Conservation (phyloP, 2,888 invertebrate species). For the Tetrapedia diversipes region DNA sequence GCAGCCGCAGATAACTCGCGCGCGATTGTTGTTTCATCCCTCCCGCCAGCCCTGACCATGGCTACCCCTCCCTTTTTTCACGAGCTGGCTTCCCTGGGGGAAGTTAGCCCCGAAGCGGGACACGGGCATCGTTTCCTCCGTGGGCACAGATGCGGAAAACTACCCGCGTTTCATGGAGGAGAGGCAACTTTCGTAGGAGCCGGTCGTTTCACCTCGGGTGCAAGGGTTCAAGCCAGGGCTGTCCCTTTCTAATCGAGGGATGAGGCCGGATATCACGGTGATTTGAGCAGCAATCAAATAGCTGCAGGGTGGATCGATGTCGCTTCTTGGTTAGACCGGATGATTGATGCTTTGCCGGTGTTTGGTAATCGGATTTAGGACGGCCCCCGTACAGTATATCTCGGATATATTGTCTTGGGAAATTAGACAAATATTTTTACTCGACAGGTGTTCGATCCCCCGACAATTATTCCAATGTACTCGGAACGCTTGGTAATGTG, state of each 20-base stretch:
- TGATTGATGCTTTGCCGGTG: conserved; percentile 41
- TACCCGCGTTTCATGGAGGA: conserved; percentile 51
- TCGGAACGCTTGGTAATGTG: no score
- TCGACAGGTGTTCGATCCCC: no score
- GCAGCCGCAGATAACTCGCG: conserved; percentile 70
- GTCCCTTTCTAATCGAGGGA: conserved; percentile 50
- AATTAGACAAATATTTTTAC: neutral
- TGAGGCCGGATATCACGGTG: conserved; percentile 47
- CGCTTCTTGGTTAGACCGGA: conserved; percentile 15
- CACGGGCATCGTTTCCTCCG: conserved; percentile 55
- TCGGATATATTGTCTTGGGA: neutral
- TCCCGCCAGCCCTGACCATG: conserved; percentile 11
- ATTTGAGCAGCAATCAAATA: conserved; percentile 50
- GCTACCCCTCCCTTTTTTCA: conserved; percentile 6
- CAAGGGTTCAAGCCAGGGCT: conserved; percentile 24
- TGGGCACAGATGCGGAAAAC: conserved; percentile 77
- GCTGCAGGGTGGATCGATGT: conserved; percentile 32
- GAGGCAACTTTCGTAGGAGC: conserved; percentile 40
- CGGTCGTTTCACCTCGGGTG: conserved; percentile 22
- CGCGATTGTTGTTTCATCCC: conserved; percentile 75
- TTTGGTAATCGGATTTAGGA: conserved; percentile 22
- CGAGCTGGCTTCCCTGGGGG: neutral
- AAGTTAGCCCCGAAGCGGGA: conserved; percentile 56
- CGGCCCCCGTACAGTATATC: neutral
- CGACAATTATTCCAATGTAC: no score